Conservation (phyloP, 92 coral and sea anemone genomes). For the Metridium senile region DNA sequence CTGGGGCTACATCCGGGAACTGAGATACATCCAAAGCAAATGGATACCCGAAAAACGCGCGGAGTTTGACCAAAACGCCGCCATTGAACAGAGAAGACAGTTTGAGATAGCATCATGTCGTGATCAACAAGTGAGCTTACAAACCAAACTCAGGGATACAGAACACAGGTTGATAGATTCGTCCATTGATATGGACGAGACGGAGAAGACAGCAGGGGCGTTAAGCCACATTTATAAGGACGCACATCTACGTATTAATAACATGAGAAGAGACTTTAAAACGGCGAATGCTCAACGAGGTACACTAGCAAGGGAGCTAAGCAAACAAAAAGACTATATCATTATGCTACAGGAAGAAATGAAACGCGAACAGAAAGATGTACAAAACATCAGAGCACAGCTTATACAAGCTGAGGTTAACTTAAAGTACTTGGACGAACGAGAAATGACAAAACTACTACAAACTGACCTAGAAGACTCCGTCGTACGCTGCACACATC, state of each 20-base stretch:
- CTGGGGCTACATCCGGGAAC: constrained; percentile 82
- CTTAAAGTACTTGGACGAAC: constrained; percentile 22
- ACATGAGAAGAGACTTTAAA: constrained; percentile 7
- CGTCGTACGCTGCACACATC: constrained; percentile 40
- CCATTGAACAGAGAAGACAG: constrained; percentile 3
- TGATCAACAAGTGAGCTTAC: neutral
- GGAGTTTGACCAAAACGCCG: neutral
- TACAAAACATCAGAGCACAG: constrained; percentile 56
- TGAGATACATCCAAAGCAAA: constrained; percentile 44
- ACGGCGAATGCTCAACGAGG: constrained; percentile 17
- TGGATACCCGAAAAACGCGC: constrained; percentile 43
- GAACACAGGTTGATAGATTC: constrained; percentile 21
- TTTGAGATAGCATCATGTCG: constrained; percentile 7
- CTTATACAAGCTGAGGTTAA: constrained; percentile 45
- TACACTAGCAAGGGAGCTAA: neutral
- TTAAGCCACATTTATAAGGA: constrained; percentile 12
- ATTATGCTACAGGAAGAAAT: constrained; percentile 48
- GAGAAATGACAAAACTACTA: constrained; percentile 44
- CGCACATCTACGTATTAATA: constrained; percentile 8
- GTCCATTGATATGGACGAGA: constrained; percentile 10
- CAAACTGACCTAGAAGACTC: constrained; percentile 45
- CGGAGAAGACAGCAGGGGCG: neutral
- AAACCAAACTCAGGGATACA: constrained; percentile 10
- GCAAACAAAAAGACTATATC: constrained; percentile 28
- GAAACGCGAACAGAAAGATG: constrained; percentile 57